phyloP scores from a whole-genome alignment of 2,888 invertebrate genomes.

The Drosophila borborema region DNA sequence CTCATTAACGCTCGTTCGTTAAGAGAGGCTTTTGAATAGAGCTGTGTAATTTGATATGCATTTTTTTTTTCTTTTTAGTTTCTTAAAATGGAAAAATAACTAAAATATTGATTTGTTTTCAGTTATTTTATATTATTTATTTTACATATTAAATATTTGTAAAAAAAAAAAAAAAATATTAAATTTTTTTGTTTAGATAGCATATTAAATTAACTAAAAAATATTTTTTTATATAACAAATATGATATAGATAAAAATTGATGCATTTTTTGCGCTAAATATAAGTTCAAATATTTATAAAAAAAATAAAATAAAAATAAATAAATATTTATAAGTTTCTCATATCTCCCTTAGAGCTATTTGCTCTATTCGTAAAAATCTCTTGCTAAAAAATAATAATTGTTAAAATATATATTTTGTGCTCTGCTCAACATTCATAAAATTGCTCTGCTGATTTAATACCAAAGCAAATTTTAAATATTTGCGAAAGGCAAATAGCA shows the following conservation, averaged over 20 bases:
- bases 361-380: not conserved
- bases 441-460: not conserved
- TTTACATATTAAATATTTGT: no score
- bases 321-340: no score
- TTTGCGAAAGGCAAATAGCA: not conserved
- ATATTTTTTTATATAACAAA: not conserved
- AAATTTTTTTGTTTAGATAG: no score
- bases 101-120: no score
- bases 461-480: not conserved
- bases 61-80: not conserved
- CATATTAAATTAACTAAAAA: not conserved
- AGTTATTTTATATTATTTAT: not conserved
- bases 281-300: not conserved
- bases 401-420: conserved; percentile 1
- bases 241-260: no score
- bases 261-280: not conserved
- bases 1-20: not conserved
- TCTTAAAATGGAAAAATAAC: not conserved
- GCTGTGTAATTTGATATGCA: not conserved
- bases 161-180: no score
- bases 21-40: not conserved
- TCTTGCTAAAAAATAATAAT: not conserved
- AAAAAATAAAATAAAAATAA: not conserved
- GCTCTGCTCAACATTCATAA: not conserved
- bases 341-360: not conserved